Base-by-base conservation (phyloP, 1,140 invertebrate genomes). In the Drosophila arizonae region DNA sequence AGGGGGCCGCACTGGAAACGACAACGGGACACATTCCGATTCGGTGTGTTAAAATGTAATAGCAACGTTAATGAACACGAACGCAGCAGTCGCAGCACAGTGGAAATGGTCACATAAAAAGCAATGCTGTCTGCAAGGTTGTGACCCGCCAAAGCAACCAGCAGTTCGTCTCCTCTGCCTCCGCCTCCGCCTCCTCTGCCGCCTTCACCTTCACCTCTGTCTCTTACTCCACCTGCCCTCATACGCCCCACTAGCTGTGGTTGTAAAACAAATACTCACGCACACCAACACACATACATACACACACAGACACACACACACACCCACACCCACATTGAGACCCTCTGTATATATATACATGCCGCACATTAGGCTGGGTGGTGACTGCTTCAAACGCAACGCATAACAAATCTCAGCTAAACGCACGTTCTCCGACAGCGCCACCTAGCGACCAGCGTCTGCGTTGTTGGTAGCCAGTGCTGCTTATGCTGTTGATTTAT, bases 1-100 rank as follows among this genome's bases (percentile, higher is more conserved):
- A 17, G 15, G 62, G n/a, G 9, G 11, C 21, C 28, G 36, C 56
- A 43, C 39, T 54, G 33, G 3, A 41, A 41, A 41, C 56, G 56
- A 68, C 71, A 43, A 68, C 46, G 67, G 79, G 84, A 82, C 79
- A 87, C 82, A 87, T 87, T 87, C 82, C 82, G 82, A 87, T 87
- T 88, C 82, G 82, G 82, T 87, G 84, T 87, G 82, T 87, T 87
- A 87, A 87, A 87, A 88, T 88, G 82, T 86, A 86, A 86, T 86
- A 86, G 84, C 82, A 86, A 86, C 82, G 82, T 86, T 86, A 86
- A 86, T 87, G 82, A 86, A 86, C 82, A 86, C 82, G 82, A 86
- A 86, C 82, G 82, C 82, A 86, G 76, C 36, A 39, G 36, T 69
- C 50, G 39, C 68, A 48, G 52, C 65, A 68, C 78, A 76, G 76